Evolutionary conservation across 2,888 invertebrate species (phyloP), one percentile per base, ranked within the genome.

Genomic region (Embidobia sp.): DNA sequence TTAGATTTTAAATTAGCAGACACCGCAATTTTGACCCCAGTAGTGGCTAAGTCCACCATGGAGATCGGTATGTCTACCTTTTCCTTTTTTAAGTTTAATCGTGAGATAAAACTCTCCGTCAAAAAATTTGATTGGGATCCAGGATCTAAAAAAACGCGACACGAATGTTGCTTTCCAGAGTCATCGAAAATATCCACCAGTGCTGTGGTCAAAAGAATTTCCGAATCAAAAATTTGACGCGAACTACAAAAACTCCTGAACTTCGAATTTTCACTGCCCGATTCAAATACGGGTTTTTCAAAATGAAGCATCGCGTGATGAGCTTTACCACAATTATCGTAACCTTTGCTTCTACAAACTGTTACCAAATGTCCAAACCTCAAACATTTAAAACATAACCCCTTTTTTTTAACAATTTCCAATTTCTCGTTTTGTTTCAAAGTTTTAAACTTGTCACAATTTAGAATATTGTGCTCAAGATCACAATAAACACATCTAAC

Each of bases 361-460:
- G 8, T 27, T 10, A 44, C 35, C 11, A 49, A 18, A 35, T 73
- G 73, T 6, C 35, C 35, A 1, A n/a, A 1, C 6, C 18, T 26
- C 7, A 73, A 42, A 37, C 57, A 73, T 19, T 57, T 51, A 26
- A 33, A 66, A 35, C 64, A 66, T 6, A 64, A 35, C 5, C 57
- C 64, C 1, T 16, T 10, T 10, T 49, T 29, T n/a, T 57, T 73
- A 11, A 64, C 44, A 11, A 37, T 6, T 22, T 51, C 53, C n/a
- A 40, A 13, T 37, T 44, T 48, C 18, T 66, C 44, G 7, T 7
- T 18, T 8, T 2, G 7, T 33, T 10, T 46, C 11, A 55, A 31
- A 19, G 19, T 53, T 22, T 40, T 2, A 46, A 74, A 67, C 46
- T 66, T 11, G 0, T 59, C 16, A 27, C 67, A 74, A 10, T 59